Percentiles rank a stretch among this genome's conserved stretches.
Evolutionary conservation across 2,888 invertebrate genomes (phyloP).

Genomic region (Muscina levida): DNA sequence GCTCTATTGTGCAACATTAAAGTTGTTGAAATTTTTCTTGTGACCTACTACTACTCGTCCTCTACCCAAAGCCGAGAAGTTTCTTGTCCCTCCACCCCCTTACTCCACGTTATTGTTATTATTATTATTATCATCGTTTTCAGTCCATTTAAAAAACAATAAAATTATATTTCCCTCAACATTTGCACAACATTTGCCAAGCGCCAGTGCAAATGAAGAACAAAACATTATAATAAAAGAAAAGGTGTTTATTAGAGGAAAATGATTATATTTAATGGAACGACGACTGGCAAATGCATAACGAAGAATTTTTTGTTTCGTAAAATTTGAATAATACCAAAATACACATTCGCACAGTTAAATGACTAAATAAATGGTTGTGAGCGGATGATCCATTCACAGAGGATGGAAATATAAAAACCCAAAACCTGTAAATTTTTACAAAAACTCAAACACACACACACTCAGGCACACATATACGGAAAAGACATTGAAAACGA

Average conservation of each 20-base stretch:
- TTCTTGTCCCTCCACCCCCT: background rate
- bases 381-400: background rate
- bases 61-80: too few species aligned
- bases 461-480: constrained; percentile 6
- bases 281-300: constrained; percentile 29
- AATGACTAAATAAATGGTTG: constrained; percentile 37
- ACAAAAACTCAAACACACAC: constrained; percentile 4
- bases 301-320: background rate
- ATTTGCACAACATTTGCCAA: too few species aligned
- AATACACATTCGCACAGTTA: constrained; percentile 7
- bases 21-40: background rate
- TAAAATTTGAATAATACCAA: background rate
- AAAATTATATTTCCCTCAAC: background rate
- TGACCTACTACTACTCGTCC: background rate
- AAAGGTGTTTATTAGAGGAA: constrained; percentile 58
- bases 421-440: constrained; percentile 1
- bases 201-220: background rate
- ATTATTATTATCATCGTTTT: background rate
- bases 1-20: background rate
- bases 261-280: constrained; percentile 58
- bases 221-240: constrained; percentile 38
- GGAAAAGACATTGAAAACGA: background rate
- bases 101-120: background rate
- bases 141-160: constrained; percentile 26
- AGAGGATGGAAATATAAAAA: constrained; percentile 21